A percentile compares a stretch with the other conserved stretches of the same genome.
Evolutionary conservation across 2,888 invertebrate species (phyloP).

Genomic region (Camptogramma bilineatum): DNA sequence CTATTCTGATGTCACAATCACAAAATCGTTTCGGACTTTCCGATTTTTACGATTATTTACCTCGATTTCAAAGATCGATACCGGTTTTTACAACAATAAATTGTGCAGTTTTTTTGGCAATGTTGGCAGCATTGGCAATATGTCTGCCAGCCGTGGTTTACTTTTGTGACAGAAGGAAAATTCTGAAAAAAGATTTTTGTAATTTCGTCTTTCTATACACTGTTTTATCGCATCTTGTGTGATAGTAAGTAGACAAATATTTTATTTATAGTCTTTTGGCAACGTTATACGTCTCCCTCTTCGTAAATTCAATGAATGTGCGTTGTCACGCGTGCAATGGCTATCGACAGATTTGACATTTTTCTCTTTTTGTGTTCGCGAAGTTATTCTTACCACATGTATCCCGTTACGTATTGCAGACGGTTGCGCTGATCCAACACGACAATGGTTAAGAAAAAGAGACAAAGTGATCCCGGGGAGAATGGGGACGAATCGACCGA

Average conservation of each 20-base stretch:
- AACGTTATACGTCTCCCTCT: conserved; percentile 40
- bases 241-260: conserved; percentile 70
- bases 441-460: conserved; percentile 90
- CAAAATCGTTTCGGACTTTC: conserved; percentile 9
- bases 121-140: conserved; percentile 73
- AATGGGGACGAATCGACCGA: conserved; percentile 89
- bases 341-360: conserved; percentile 84
- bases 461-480: conserved; percentile 88
- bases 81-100: neutral
- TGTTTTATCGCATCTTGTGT: conserved; percentile 64
- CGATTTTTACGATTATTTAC: conserved; percentile 13
- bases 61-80: conserved; percentile 29
- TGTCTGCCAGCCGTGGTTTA: conserved; percentile 78
- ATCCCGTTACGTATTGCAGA: conserved; percentile 83
- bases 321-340: conserved; percentile 85
- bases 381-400: conserved; percentile 82
- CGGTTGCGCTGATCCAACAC: conserved; percentile 65
- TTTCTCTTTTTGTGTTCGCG: conserved; percentile 81
- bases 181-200: conserved; percentile 60
- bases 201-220: conserved; percentile 55
- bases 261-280: conserved; percentile 50
- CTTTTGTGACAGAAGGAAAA: conserved; percentile 71
- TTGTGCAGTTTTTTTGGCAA: conserved; percentile 41
- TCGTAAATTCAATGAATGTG: conserved; percentile 67
- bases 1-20: conserved; percentile 21